Conservation (phyloP, 2,797 vertebrate species). For the Geotrypetes seraphini region DNA sequence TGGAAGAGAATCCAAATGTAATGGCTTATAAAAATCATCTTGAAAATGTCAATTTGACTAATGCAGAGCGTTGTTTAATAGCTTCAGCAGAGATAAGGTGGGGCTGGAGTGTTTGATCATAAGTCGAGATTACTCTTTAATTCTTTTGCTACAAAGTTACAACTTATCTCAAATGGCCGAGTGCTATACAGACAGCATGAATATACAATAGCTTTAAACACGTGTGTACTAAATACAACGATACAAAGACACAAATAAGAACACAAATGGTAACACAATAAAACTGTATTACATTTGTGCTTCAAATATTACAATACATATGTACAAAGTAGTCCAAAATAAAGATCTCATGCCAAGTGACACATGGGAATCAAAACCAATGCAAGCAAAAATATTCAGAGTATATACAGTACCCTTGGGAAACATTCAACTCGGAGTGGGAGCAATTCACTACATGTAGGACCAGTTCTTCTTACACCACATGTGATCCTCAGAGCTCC, state of each 20-base stretch:
- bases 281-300: slow-evolving; percentile 99
- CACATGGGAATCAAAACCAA: slow-evolving; percentile 70
- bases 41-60: no score
- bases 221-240: slow-evolving; percentile 75
- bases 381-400: slow-evolving; percentile 66
- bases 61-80: no score
- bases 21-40: no score
- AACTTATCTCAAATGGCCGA: slow-evolving; percentile 68
- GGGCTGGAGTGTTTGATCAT: slow-evolving; percentile 14
- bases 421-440: slow-evolving; percentile 64
- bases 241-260: slow-evolving; percentile 61
- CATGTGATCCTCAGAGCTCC: slow-evolving; percentile 49
- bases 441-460: slow-evolving; percentile 60
- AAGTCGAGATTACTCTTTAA: slow-evolving; percentile 54
- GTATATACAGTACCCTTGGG: slow-evolving; percentile 75
- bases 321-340: slow-evolving; percentile 90
- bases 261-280: slow-evolving; percentile 88
- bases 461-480: slow-evolving; percentile 52
- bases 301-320: slow-evolving; percentile 94
- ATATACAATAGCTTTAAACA: slow-evolving; percentile 64
- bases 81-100: no score
- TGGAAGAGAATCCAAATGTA: no score
- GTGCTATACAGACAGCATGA: slow-evolving; percentile 66
- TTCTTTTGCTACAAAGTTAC: slow-evolving; percentile 64
- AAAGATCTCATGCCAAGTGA: slow-evolving; percentile 95